Conservation (phyloP, 2,797 vertebrate species). For the Margarornis squamiger region DNA sequence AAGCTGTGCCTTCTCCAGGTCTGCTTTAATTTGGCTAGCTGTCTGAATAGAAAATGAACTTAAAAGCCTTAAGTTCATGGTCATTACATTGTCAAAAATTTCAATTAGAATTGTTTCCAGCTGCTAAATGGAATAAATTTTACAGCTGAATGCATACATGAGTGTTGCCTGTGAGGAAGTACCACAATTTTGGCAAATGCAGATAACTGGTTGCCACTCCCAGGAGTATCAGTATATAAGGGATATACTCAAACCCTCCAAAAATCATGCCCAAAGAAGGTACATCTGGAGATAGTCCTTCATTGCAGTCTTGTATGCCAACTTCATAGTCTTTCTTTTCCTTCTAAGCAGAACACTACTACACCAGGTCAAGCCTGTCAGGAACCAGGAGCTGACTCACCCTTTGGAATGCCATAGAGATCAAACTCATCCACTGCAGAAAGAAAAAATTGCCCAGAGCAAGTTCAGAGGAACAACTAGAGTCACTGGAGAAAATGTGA, state of each 20-base stretch:
- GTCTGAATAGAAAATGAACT: not conserved
- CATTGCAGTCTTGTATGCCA: not conserved
- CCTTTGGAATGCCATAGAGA: not conserved
- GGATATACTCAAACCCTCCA: not conserved
- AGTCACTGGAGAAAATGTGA: not conserved
- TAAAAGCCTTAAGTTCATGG: not conserved
- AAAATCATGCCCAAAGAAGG: not conserved
- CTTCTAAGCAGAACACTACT: conserved; percentile 23
- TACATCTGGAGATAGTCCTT: not conserved
- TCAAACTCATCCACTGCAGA: not conserved
- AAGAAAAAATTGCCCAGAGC: not conserved
- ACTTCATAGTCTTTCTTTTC: not conserved
- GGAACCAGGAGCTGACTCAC: not conserved
- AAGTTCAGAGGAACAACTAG: not conserved
- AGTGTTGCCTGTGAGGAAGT: not conserved
- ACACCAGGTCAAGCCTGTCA: not conserved
- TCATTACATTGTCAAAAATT: not conserved
- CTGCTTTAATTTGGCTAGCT: not conserved
- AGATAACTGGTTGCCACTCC: not conserved
- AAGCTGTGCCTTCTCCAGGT: not conserved
- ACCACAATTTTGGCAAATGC: not conserved
- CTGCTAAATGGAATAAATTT: not conserved
- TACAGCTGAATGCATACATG: accelerated
- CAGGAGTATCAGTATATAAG: not conserved
- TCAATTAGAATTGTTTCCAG: not conserved